Conservation (phyloP, 1,140 invertebrate species). For the Lordiphosa clarofinis region DNA sequence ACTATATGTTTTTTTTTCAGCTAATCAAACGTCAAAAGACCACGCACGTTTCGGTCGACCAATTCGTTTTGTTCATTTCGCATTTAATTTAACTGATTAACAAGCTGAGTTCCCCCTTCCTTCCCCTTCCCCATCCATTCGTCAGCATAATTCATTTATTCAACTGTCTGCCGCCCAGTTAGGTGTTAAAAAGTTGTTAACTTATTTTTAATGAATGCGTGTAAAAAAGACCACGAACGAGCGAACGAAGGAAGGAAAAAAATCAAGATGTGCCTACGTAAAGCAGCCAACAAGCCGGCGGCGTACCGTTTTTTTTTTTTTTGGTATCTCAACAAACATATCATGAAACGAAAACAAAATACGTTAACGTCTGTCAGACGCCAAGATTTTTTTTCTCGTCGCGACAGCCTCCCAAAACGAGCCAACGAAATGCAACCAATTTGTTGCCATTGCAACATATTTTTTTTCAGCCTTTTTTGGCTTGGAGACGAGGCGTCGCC, state of each 20-base stretch:
- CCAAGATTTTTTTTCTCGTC: slow-evolving; percentile 29
- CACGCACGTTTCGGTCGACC: slow-evolving; percentile 44
- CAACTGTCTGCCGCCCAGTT: slow-evolving; percentile 77
- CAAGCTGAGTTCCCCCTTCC: slow-evolving; percentile 30
- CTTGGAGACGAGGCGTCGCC: slow-evolving; percentile 57
- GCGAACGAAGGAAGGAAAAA: slow-evolving; percentile 36
- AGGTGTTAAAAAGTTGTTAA: slow-evolving; percentile 79
- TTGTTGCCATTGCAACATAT: slow-evolving; percentile 61
- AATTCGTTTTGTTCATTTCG: slow-evolving; percentile 77
- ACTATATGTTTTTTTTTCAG: slow-evolving; percentile 9
- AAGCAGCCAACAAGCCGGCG: slow-evolving; percentile 50
- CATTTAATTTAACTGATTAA: slow-evolving; percentile 78
- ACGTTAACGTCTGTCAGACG: slow-evolving; percentile 50
- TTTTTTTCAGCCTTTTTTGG: slow-evolving; percentile 46
- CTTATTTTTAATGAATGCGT: slow-evolving; percentile 79
- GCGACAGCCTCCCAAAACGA: slow-evolving; percentile 51
- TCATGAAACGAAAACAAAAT: slow-evolving; percentile 44
- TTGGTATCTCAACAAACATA: slow-evolving; percentile 54
- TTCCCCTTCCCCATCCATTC: slow-evolving; percentile 35
- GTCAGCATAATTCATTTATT: slow-evolving; percentile 78
- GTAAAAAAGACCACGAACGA: slow-evolving; percentile 53
- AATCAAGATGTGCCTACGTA: slow-evolving; percentile 74
- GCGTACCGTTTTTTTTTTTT: slow-evolving; percentile 32
- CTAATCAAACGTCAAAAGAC: slow-evolving; percentile 62
- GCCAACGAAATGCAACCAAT: slow-evolving; percentile 70